Percentiles rank a stretch among this genome's conserved stretches.
Conservation (phyloP, 2,888 invertebrate species). For the Platycheirus rosarum region DNA sequence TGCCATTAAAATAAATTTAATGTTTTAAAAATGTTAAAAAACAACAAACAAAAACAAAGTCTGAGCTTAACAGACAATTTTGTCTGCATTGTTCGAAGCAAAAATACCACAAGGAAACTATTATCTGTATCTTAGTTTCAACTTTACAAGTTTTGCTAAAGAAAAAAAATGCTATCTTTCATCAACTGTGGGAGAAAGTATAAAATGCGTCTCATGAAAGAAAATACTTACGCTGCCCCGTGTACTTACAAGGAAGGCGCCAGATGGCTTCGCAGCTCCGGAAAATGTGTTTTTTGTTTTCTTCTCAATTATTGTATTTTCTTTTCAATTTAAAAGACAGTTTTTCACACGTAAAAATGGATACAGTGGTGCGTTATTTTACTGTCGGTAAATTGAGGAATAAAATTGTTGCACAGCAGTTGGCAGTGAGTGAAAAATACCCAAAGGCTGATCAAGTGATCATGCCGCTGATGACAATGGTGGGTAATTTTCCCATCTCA, state of each 20-base stretch:
- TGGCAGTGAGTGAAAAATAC: not conserved
- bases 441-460: conserved; percentile 19
- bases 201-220: conserved; percentile 11
- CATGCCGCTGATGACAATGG: conserved; percentile 45
- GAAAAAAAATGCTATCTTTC: not conserved
- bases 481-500: conserved; percentile 67
- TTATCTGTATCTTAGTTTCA: not conserved
- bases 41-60: no score
- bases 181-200: conserved; percentile 13
- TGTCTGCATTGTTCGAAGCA: not conserved
- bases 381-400: not conserved
- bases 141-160: not conserved
- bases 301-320: conserved; percentile 13
- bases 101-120: not conserved
- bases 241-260: conserved; percentile 6
- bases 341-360: conserved; percentile 18
- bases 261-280: conserved; percentile 2
- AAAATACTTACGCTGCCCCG: not conserved
- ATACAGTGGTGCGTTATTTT: not conserved
- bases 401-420: not conserved
- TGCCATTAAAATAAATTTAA: no score
- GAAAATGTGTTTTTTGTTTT: conserved; percentile 7
- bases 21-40: no score
- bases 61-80: not conserved
- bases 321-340: conserved; percentile 17